Evolutionary conservation across 2,888 invertebrate species (phyloP).

Genomic region (Drosophila leonis): DNA sequence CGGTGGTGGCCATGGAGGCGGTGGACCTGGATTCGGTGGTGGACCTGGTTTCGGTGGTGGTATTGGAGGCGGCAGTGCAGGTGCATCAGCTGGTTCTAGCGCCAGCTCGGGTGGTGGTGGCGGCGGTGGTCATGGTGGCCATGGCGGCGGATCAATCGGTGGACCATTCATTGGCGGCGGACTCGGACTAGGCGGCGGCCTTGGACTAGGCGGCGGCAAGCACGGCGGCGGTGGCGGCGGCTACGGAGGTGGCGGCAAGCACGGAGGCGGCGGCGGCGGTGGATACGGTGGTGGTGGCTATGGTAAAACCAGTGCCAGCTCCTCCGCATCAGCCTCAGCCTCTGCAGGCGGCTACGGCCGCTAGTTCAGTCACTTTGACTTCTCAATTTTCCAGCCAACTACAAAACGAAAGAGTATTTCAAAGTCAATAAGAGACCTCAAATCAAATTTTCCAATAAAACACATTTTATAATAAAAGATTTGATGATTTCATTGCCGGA

Average conservation of each 20-base stretch:
- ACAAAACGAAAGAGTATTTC: conserved; percentile 45
- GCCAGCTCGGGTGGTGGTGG: background rate
- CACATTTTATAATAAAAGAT: conserved; percentile 1
- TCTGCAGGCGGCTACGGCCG: conserved; percentile 37
- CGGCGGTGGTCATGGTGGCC: conserved; percentile 5
- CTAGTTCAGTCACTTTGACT: conserved; percentile 24
- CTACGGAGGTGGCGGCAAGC: conserved; percentile 34
- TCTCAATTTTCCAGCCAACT: conserved; percentile 3
- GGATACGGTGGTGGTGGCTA: conserved; percentile 42
- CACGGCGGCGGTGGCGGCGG: conserved; percentile 35
- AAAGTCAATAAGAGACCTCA: conserved; percentile 22
- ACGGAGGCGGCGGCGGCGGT: conserved; percentile 36
- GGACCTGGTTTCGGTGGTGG: background rate
- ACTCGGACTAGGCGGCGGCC: conserved; percentile 1
- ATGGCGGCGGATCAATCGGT: conserved; percentile 4
- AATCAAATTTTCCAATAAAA: conserved; percentile 37
- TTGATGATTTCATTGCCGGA: conserved; percentile 7
- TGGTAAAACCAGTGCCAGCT: conserved; percentile 46
- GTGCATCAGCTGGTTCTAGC: conserved; percentile 7
- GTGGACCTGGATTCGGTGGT: background rate
- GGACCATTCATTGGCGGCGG: conserved; percentile 18
- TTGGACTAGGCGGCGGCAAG: conserved; percentile 12
- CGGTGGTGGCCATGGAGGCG: conserved; percentile 9
- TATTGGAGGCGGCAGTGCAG: background rate
- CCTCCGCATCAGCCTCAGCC: conserved; percentile 50